Evolutionary conservation across 2,888 invertebrate genomes (phyloP), one percentile per base, ranked within the genome.

Genomic region (Spodoptera littoralis): DNA sequence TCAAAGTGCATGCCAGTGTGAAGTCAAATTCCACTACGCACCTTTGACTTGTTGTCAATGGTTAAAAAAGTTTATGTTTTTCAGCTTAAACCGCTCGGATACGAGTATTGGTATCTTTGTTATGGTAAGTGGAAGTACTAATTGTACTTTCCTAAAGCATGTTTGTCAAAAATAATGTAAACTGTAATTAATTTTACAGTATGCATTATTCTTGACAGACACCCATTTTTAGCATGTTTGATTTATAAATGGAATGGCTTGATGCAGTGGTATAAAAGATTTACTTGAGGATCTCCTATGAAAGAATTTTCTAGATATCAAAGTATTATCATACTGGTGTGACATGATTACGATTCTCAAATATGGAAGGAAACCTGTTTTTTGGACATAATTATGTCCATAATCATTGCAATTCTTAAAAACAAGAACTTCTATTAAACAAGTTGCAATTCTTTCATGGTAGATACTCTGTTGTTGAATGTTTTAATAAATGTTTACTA

Each of bases 121-220:
- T 84, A 93, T 94, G 94, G 94, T 94, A 94, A 94, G 94, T 94
- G 93, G 89, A 90, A 89, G 94, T 94, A 93, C 92, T 9, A 66
- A 63, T 76, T 79, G 93, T 94, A 92, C 93, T 90, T 91, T 92
- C 92, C 88, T 89, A 79, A 80, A 54, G 41, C 82, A 84, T 85
- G 83, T 84, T 84, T 86, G 84, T 74, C 83, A 87, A 84, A 84
- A 86, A 84, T 82, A 83, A 82, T 70, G 49, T 36, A 24, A 13
- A 42, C 13, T 36, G n/a, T 18, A 43, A 48, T 47, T 30, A 12
- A 47, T 44, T 13, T 27, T 1, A 27, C 6, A 12, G 12, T 44
- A 36, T 18, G 6, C 60, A 27, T 79, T 83, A 76, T 85, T 86
- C 84, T 84, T 86, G 84, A 73, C 80, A 76, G 77, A 73, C 77